Evolutionary conservation across 2,888 invertebrate species (phyloP), one percentile per base, ranked within the genome.

Genomic region (Exocentrus adspersus): DNA sequence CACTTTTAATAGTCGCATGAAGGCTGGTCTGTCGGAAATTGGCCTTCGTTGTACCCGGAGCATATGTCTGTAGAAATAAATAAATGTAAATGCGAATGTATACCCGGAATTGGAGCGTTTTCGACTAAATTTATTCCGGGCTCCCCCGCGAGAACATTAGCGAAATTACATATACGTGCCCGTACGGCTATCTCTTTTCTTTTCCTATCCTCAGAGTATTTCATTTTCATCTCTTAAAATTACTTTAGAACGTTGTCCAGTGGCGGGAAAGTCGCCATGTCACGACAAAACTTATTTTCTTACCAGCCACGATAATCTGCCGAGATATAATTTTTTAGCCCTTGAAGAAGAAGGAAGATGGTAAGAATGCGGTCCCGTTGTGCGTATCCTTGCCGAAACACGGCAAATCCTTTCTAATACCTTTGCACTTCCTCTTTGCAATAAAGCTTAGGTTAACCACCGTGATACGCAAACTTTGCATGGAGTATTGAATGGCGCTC

Each of bases 381-480:
- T 57, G 30, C 56, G 46, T 57, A 57, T 7, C 7, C 7, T 54
- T 54, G 52, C 46, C 43, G 72, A 66, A 71, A 69, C 70, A 71
- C 60, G 70, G 74, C 54, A 70, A 75, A 77, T 75, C 77, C 75
- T 70, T 72, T 62, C 70, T 75, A 75, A 78, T 77, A 72, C 76
- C 75, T 68, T 65, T 73, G 76, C 78, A 77, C 75, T 76, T 75
- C 76, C 75, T 69, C 75, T 69, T 66, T 74, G 73, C 75, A 77
- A 75, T 77, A 76, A 77, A 78, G 77, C 75, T 77, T 77, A 75
- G 70, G 71, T 68, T 71, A 72, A 72, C 72, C 72, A 61, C 65
- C 69, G 62, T 68, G 67, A 64, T 67, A 65, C 37, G 52, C 65
- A 68, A 70, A 64, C 64, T 68, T 67, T 62, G 65, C 66, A 60